Percentiles rank a stretch among this genome's conserved stretches.
These are phyloP conservation scores for Melanotaenia parkinsoni DNA, from an alignment of 2,797 vertebrate genomes.

Conservation along the genomic window DNA sequence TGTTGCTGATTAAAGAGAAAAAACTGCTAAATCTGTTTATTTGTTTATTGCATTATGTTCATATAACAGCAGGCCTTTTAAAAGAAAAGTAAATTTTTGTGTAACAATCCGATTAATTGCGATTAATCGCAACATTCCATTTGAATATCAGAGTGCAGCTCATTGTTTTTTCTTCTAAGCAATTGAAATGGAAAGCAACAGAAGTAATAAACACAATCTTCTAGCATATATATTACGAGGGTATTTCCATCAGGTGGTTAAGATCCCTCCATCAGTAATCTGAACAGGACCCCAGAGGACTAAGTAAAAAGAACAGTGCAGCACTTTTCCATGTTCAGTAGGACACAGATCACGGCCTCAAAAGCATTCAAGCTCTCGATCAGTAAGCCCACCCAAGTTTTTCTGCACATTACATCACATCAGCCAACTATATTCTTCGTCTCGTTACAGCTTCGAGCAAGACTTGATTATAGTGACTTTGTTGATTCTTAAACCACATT, in stretches of 20 bases:
- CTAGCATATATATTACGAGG: not conserved
- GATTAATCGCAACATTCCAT: too few relatives aligned
- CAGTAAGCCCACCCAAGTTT: slow-evolving; percentile 55
- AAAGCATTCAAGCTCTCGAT: slow-evolving; percentile 42
- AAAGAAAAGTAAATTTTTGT: too few relatives aligned
- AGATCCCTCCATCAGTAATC: slow-evolving; percentile 17
- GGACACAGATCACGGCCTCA: slow-evolving; percentile 36
- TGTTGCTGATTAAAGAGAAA: too few relatives aligned
- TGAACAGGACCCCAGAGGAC: slow-evolving; percentile 12
- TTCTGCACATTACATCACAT: slow-evolving; percentile 62
- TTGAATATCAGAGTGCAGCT: too few relatives aligned
- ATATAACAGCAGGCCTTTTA: too few relatives aligned
- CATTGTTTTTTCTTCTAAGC: too few relatives aligned
- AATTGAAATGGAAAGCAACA: too few relatives aligned
- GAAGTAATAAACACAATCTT: not conserved
- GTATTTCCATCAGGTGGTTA: not conserved
- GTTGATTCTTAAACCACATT: slow-evolving; percentile 56
- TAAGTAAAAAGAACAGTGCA: not conserved
- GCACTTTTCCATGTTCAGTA: slow-evolving; percentile 38
- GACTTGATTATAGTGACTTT: slow-evolving; percentile 46
- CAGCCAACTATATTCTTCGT: slow-evolving; percentile 17
- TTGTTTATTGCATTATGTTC: too few relatives aligned
- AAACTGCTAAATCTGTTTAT: too few relatives aligned
- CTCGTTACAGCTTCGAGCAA: slow-evolving; percentile 31
- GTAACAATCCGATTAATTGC: too few relatives aligned